phyloP scores from a whole-genome alignment of 2,797 vertebrate species.

The Sebastes steindachneri region DNA sequence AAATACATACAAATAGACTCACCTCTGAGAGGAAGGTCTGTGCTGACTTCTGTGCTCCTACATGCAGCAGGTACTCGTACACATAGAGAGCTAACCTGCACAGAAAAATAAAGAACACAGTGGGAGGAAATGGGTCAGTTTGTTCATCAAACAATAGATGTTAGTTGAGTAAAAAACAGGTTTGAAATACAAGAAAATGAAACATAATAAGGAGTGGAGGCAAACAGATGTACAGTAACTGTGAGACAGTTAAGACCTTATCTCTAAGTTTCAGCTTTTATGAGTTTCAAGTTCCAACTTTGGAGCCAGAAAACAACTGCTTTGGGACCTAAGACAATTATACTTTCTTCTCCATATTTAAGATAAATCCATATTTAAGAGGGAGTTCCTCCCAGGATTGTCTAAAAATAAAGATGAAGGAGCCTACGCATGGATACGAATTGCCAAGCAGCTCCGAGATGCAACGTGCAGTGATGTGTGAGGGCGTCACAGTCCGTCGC shows the following conservation, averaged over 20 bases:
- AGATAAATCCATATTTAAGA: constrained; percentile 13
- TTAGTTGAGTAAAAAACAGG: background rate
- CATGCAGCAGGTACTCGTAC: constrained; percentile 98
- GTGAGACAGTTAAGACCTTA: background rate
- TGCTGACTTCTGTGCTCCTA: constrained; percentile 98
- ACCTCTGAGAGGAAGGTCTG: constrained; percentile 99
- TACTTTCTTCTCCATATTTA: background rate
- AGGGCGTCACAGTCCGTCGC: constrained; percentile 24
- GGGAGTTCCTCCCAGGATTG: background rate
- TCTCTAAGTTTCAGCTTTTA: background rate
- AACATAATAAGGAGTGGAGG: background rate
- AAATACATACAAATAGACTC: constrained; percentile 66
- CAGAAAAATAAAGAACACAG: constrained; percentile 35
- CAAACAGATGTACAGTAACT: background rate
- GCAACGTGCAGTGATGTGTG: constrained; percentile 15
- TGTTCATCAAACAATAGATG: background rate
- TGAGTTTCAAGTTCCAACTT: background rate
- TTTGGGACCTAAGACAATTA: background rate
- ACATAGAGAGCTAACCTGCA: constrained; percentile 97
- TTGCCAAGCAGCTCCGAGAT: constrained; percentile 21
- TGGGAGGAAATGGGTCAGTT: constrained; percentile 23
- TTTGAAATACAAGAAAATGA: background rate
- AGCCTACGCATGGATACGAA: background rate
- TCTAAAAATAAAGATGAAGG: constrained; percentile 31
- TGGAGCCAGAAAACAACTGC: background rate